These are phyloP conservation scores for Camelus bactrianus DNA, from an alignment of 2,113 vertebrate genomes.

Conservation along the genomic window DNA sequence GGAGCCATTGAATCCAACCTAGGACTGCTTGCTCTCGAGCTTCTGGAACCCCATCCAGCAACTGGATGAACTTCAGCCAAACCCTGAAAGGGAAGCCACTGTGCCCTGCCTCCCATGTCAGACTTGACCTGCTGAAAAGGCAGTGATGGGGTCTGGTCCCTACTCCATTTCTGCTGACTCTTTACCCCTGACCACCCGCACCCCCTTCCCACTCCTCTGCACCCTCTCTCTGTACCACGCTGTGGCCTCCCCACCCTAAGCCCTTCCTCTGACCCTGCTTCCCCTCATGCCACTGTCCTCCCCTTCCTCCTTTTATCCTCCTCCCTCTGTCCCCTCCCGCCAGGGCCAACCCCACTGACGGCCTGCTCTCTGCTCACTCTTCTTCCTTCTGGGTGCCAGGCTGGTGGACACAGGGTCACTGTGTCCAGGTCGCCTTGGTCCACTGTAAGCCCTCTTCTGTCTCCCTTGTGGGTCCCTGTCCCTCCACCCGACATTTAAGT, in stretches of 20 bases:
- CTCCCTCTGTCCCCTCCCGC: background rate
- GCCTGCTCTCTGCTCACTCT: background rate
- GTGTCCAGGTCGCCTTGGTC: too few relatives aligned
- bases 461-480: background rate
- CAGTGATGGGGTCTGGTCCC: background rate
- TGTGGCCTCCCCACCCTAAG: background rate
- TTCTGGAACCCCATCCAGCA: background rate
- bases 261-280: background rate
- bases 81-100: background rate
- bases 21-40: background rate
- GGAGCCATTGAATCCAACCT: background rate
- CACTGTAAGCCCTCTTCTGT: background rate
- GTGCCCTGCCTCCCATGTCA: background rate
- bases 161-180: background rate
- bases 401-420: too few relatives aligned
- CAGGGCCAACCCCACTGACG: accelerated
- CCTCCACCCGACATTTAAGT: background rate
- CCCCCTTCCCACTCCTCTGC: background rate
- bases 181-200: accelerated
- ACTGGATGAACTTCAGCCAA: background rate
- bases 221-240: accelerated
- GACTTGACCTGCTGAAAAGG: background rate
- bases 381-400: background rate
- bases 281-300: background rate
- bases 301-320: too few relatives aligned